These are phyloP conservation scores for Pristis pectinata DNA, from an alignment of 2,797 vertebrate species.

Conservation along the genomic window DNA sequence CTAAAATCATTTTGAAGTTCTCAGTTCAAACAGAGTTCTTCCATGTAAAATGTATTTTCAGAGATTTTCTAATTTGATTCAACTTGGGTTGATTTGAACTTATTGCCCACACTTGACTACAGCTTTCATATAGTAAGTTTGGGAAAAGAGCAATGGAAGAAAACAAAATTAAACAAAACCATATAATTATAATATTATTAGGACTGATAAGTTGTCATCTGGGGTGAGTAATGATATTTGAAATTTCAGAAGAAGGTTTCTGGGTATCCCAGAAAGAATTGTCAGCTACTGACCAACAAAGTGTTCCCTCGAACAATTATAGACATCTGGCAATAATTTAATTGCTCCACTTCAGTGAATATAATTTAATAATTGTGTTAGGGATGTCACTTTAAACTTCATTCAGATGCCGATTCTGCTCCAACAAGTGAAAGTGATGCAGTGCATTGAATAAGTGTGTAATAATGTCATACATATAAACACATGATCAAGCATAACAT, in stretches of 20 bases:
- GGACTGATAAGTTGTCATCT: background rate
- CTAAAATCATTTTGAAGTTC: slow-evolving; percentile 7
- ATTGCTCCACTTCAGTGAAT: background rate
- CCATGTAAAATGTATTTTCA: slow-evolving; percentile 1
- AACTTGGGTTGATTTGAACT: background rate
- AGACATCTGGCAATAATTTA: background rate
- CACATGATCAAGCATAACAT: background rate
- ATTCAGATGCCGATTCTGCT: background rate
- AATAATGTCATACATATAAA: background rate
- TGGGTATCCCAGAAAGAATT: background rate
- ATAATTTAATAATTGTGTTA: background rate
- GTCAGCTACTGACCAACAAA: too few relatives aligned
- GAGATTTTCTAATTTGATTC: background rate
- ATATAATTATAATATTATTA: background rate
- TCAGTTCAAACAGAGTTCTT: background rate
- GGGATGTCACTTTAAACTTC: background rate
- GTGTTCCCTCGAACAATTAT: background rate
- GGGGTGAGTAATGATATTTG: background rate
- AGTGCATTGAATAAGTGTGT: background rate
- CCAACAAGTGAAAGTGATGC: background rate
- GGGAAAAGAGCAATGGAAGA: background rate
- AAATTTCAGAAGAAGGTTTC: background rate
- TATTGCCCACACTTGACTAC: background rate
- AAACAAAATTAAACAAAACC: background rate
- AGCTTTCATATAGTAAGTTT: background rate